Evolutionary conservation across 2,113 vertebrate species (phyloP), one percentile per base, ranked within the genome.

Genomic region (Ariopsis seemanni): DNA sequence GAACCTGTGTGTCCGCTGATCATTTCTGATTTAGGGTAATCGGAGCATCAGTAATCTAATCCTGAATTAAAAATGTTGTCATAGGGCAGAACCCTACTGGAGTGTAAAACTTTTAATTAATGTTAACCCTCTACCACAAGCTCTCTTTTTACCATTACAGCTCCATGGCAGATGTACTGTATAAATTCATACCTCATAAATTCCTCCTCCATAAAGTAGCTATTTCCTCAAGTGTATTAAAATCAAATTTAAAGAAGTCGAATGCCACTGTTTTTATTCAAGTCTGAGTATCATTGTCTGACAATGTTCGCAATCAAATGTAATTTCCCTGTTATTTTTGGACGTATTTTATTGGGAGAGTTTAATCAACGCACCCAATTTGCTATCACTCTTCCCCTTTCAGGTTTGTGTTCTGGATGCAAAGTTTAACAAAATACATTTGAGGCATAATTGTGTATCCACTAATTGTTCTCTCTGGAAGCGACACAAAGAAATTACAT

Each of bases 401-500:
- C 87, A 77, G 78, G 65, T 89, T 87, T 87, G 90, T 92, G 88
- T 83, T 89, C 25, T 90, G 80, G 87, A 87, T 87, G 88, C 74
- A 88, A 85, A 84, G 58, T 82, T 87, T 22, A 77, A 90, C 90
- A 83, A 88, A 90, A 91, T 89, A 79, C 18, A 65, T 81, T 88
- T 84, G 90, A 69, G 83, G 78, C 84, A 90, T 86, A 92, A 85
- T 84, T 90, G 86, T 91, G 88, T 91, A 91, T 91, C 90, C 88
- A 85, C 85, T 75, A 58, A 92, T 92, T 94, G 91, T 94, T 92
- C 80, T 80, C 50, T 88, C 82, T 91, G 89, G 89, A 89, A 90
- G 48, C 7, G 63, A 92, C 88, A 94, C 93, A 94, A 93, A 92
- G 91, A 88, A 84, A 90, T 93, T 85, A 90, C 85, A 90, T 87